These are phyloP conservation scores for Ennomos erosarius DNA, from an alignment of 2,888 invertebrate genomes.

Conservation along the genomic window DNA sequence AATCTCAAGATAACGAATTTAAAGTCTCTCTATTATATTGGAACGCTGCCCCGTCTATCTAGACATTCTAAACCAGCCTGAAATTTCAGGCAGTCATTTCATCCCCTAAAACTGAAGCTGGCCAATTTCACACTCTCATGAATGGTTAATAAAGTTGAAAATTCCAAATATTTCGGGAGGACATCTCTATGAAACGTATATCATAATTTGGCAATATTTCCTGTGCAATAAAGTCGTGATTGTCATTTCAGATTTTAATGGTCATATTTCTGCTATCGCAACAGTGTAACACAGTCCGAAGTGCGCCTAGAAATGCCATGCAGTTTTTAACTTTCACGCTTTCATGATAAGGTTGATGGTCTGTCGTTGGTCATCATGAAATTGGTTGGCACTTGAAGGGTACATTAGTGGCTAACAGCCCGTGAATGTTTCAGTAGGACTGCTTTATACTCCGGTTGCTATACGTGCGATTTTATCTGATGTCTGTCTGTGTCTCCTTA, in stretches of 20 bases:
- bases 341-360: slow-evolving; percentile 12
- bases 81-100: too few species aligned
- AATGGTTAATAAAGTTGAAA: not conserved
- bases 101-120: too few species aligned
- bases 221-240: slow-evolving; percentile 6
- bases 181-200: not conserved
- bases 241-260: slow-evolving; percentile 11
- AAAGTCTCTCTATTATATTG: too few species aligned
- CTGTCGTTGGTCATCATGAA: slow-evolving; percentile 22
- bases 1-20: too few species aligned
- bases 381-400: slow-evolving; percentile 41
- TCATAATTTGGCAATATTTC: not conserved
- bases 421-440: slow-evolving; percentile 54
- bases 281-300: not conserved
- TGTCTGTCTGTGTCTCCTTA: slow-evolving; percentile 19
- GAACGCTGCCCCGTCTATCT: too few species aligned
- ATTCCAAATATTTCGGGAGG: not conserved
- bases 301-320: not conserved
- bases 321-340: not conserved
- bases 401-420: slow-evolving; percentile 51
- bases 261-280: slow-evolving; percentile 8
- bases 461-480: slow-evolving; percentile 15
- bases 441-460: slow-evolving; percentile 32
- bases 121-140: not conserved
- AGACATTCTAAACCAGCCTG: too few species aligned